Percentiles rank a stretch among this genome's conserved stretches.
Evolutionary conservation across 2,888 invertebrate species (phyloP).

Genomic region (Diarsia rubi): DNA sequence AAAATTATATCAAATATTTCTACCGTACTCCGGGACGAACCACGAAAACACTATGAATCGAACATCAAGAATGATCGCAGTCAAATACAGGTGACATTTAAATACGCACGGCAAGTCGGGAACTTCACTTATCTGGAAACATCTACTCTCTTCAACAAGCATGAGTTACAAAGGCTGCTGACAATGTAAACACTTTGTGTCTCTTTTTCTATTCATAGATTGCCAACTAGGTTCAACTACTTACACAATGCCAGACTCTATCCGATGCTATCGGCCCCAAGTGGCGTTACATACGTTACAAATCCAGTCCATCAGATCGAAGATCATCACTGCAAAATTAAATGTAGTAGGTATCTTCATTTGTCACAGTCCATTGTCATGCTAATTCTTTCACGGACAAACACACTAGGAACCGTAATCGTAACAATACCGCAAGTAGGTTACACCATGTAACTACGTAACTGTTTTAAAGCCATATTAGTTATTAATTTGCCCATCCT

Average conservation of each 20-base stretch:
- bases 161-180: not conserved
- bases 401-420: slow-evolving; percentile 25
- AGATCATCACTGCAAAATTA: slow-evolving; percentile 25
- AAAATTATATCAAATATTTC: not conserved
- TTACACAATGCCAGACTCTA: not conserved
- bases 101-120: not conserved
- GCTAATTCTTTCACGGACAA: slow-evolving; percentile 21
- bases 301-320: slow-evolving; percentile 2
- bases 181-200: not conserved
- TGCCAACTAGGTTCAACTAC: slow-evolving; percentile 11
- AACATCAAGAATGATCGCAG: not conserved
- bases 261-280: slow-evolving; percentile 17
- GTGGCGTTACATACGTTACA: not conserved
- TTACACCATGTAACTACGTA: slow-evolving; percentile 6
- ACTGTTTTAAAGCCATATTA: slow-evolving; percentile 30
- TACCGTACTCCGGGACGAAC: too few relatives aligned
- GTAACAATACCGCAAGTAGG: slow-evolving; percentile 28
- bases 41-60: too few relatives aligned
- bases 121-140: not conserved
- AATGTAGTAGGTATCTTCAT: not conserved
- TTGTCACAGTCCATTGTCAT: slow-evolving; percentile 9
- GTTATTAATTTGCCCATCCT: slow-evolving; percentile 16
- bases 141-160: not conserved
- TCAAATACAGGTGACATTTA: not conserved
- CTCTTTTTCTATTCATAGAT: not conserved